Evolutionary conservation across 1,140 invertebrate genomes (phyloP).

Genomic region (Cryptotermes secundus): DNA sequence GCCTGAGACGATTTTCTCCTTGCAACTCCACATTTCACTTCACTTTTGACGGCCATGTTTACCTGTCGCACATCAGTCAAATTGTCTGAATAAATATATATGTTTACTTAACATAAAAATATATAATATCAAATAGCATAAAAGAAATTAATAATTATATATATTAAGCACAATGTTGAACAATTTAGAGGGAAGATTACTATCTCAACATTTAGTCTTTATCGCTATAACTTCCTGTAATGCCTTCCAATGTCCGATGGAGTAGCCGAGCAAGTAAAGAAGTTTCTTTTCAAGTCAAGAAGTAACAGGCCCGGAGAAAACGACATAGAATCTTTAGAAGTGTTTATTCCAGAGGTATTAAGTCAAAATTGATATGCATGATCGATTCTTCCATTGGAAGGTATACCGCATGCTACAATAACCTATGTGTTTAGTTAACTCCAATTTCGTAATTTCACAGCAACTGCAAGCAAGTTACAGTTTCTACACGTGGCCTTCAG

Average conservation of each 20-base stretch:
- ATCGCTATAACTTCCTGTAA: background rate
- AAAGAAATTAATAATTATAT: too few species aligned
- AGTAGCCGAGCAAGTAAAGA: slow-evolving; percentile 71
- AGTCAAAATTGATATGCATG: slow-evolving; percentile 28
- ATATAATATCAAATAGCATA: background rate
- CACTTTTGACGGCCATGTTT: slow-evolving; percentile 37
- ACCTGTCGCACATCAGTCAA: background rate
- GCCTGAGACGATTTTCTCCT: slow-evolving; percentile 53
- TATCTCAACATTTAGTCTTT: background rate
- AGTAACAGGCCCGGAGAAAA: slow-evolving; percentile 55
- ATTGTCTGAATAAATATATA: background rate
- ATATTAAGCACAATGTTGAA: background rate
- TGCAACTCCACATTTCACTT: slow-evolving; percentile 48
- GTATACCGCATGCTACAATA: background rate
- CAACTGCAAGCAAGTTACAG: slow-evolving; percentile 84
- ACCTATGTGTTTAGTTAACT: background rate
- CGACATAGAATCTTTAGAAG: slow-evolving; percentile 66
- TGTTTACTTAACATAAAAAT: background rate
- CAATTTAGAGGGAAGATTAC: background rate
- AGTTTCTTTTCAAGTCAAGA: slow-evolving; percentile 73
- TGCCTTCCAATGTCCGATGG: slow-evolving; percentile 66
- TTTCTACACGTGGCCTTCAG: slow-evolving; percentile 93
- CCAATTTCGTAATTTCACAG: slow-evolving; percentile 51
- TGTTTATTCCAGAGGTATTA: slow-evolving; percentile 73
- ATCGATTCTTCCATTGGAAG: background rate